Evolutionary conservation across 2,888 invertebrate genomes (phyloP).

Genomic region (Petrolisthes cinctipes): DNA sequence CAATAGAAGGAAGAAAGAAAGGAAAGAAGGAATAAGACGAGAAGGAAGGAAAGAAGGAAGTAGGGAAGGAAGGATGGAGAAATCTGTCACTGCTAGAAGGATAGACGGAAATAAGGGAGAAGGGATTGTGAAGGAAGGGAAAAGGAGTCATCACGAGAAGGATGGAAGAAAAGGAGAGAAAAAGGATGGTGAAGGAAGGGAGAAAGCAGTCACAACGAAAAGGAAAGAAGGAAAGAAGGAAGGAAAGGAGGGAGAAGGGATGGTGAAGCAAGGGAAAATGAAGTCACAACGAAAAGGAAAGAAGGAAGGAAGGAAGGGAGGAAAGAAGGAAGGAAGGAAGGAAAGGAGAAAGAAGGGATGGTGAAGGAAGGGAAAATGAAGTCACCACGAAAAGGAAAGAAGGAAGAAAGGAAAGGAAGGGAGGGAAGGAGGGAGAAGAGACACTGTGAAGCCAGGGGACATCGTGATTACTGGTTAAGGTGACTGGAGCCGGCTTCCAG

Average conservation of each 20-base stretch:
- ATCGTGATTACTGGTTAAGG: too few relatives aligned
- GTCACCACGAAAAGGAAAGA: too few relatives aligned
- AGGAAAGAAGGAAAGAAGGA: background rate
- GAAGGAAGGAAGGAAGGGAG: background rate
- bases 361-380: background rate
- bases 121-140: background rate
- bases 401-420: background rate
- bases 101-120: background rate
- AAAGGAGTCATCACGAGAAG: too few relatives aligned
- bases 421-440: background rate
- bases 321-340: background rate
- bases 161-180: background rate
- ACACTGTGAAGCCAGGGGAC: too few relatives aligned
- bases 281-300: background rate
- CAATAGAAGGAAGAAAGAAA: background rate
- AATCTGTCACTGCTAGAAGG: too few relatives aligned
- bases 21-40: background rate
- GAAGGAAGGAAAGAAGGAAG: background rate
- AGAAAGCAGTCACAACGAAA: background rate
- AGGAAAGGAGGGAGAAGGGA: slow-evolving; percentile 18
- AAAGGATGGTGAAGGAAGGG: background rate
- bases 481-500: too few relatives aligned
- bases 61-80: background rate
- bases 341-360: background rate
- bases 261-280: background rate